Evolutionary conservation across 2,797 vertebrate genomes (phyloP).

Genomic region (Tenualosa thibaudeaui): DNA sequence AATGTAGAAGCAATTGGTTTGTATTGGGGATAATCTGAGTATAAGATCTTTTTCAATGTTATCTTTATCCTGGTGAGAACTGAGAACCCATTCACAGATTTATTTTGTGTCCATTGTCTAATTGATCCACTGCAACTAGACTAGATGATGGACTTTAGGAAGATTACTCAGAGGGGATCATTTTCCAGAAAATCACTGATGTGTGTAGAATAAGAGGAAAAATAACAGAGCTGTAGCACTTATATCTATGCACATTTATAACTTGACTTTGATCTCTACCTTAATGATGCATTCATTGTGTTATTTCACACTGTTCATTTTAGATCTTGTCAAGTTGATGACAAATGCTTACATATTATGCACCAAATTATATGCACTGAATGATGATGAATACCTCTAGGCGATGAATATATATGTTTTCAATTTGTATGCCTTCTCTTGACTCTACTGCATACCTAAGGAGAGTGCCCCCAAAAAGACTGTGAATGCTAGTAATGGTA

Average conservation of each 20-base stretch:
- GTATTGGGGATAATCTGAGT: no score
- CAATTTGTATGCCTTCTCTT: constrained; percentile 18
- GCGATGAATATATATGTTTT: neutral
- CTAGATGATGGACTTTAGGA: no score
- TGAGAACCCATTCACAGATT: no score
- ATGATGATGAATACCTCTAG: neutral
- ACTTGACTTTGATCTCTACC: neutral
- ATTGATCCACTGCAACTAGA: no score
- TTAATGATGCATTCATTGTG: neutral
- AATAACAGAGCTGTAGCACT: neutral
- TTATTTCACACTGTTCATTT: neutral
- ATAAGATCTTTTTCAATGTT: no score
- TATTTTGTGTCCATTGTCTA: no score
- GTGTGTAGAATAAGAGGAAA: neutral
- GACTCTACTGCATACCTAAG: constrained; percentile 34
- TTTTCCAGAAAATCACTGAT: neutral
- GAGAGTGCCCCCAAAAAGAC: constrained; percentile 35
- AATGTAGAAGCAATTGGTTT: no score
- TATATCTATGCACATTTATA: neutral
- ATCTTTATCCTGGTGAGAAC: no score
- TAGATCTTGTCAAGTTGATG: neutral
- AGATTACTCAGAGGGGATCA: neutral
- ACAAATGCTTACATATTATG: neutral
- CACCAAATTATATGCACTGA: neutral
- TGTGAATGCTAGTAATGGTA: constrained; percentile 27